These are phyloP conservation scores for Euclidia mi DNA, from an alignment of 2,888 invertebrate genomes.

Conservation along the genomic window DNA sequence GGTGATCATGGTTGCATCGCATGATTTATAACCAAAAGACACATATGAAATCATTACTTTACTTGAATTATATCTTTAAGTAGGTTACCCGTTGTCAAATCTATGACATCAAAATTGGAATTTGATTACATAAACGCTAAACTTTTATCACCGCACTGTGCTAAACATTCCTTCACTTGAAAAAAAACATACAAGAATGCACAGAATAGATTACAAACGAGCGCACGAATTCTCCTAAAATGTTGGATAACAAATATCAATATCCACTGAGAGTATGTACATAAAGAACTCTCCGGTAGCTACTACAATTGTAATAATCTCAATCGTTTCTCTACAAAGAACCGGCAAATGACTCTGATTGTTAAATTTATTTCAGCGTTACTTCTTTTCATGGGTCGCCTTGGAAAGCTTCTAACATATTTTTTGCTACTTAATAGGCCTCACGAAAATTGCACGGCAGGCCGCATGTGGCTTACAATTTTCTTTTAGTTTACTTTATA, in stretches of 20 bases:
- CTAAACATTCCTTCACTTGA: too few species aligned
- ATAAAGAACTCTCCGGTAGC: slow-evolving; percentile 1
- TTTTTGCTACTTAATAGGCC: slow-evolving; percentile 53
- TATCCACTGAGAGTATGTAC: not conserved
- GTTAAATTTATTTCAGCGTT: slow-evolving; percentile 55
- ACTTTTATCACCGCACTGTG: too few species aligned
- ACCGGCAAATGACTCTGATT: slow-evolving; percentile 57
- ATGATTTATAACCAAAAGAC: too few species aligned
- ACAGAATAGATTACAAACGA: too few species aligned
- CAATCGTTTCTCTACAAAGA: slow-evolving; percentile 45
- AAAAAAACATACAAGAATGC: too few species aligned
- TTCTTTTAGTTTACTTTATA: slow-evolving; percentile 9
- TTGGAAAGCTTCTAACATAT: slow-evolving; percentile 60
- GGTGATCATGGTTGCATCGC: too few species aligned
- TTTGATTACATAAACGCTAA: too few species aligned
- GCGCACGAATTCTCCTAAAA: too few species aligned
- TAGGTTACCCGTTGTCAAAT: too few species aligned
- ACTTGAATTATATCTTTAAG: too few species aligned
- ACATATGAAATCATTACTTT: too few species aligned
- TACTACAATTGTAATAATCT: slow-evolving; percentile 24
- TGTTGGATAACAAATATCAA: not conserved
- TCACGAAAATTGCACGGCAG: slow-evolving; percentile 33
- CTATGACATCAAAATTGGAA: too few species aligned
- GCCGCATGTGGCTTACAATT: slow-evolving; percentile 19
- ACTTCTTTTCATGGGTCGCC: slow-evolving; percentile 52